Evolutionary conservation across 35 echinoderm and acorn worm species (phyloP).

Genomic region (Lytechinus pictus): DNA sequence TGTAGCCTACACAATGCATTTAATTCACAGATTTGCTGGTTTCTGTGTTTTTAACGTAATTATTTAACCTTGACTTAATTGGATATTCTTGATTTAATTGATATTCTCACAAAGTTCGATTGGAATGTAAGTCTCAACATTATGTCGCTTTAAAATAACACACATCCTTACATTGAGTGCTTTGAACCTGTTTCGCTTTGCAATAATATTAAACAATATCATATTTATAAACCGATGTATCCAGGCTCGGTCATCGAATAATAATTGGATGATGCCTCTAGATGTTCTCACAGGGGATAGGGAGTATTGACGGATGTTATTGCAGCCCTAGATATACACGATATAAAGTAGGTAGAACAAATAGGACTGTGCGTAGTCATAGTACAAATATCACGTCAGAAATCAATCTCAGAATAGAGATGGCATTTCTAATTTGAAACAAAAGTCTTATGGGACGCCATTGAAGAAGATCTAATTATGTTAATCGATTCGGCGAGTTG

Average conservation of each 20-base stretch:
- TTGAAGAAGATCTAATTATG: not conserved
- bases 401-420: not conserved
- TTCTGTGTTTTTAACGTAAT: no score
- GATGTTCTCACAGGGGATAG: not conserved
- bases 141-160: not conserved
- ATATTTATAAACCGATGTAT: not conserved
- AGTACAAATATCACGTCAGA: not conserved
- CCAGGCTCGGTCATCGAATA: not conserved
- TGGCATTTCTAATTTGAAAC: not conserved
- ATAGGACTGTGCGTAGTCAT: not conserved
- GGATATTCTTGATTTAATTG: no score
- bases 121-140: not conserved
- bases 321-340: not conserved
- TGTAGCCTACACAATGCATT: no score
- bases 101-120: no score
- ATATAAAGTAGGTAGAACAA: not conserved
- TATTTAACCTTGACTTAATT: no score
- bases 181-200: not conserved
- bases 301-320: not conserved
- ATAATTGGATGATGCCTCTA: not conserved
- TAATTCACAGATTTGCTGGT: no score
- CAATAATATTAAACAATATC: not conserved
- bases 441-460: not conserved
- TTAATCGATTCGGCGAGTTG: not conserved
- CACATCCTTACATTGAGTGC: not conserved